Base-by-base conservation (phyloP, 2,797 vertebrate species). In the Eptatretus atami region DNA sequence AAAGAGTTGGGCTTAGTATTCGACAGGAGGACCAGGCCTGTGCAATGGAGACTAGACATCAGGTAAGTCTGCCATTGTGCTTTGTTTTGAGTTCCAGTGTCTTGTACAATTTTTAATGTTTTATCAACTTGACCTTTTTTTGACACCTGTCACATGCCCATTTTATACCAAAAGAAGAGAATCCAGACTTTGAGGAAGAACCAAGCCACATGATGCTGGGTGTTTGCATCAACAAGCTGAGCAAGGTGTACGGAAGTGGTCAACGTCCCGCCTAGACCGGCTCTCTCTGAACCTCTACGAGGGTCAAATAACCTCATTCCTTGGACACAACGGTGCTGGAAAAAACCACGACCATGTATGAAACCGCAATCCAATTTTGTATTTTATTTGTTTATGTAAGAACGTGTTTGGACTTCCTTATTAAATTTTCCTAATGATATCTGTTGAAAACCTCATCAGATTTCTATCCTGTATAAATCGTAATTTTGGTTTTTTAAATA, bases 321-420 rank as follows among this genome's bases (percentile, higher is more conserved):
- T 96, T 68, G 87, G 88, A 54, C 88, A 96, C 76, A 96, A 96
- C 0, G 88, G 88, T 0, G 88, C 88, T 0, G 88, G 88, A 70
- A 95, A n/a, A 95, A 78, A 96, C 88, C 67, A 96, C 87, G 25
- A 95, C 88, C 68, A 95, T 93, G 88, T 92, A 72, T 82, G 86
- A 67, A 19, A 60, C 14, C 13, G 6, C 31, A 44, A 44, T 44
- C 31, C 31, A 44, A 3, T 44, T 44, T 44, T 44, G 31, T 44
- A 44, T 44, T 44, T 44, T 44, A 44, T 44, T 44, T 44, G 31
- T 44, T 44, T 13, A n/a, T 53, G 12, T 14, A 11, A 15, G 14
- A 53, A 12, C 14, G 11, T n/a, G 12, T 54, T n/a, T 63, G 5
- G 11, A 11, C 53, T 14, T 52, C 14, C 52, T 64, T 63, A 52